phyloP scores from a whole-genome alignment of 2,888 invertebrate species.

The Epinotia nisella region DNA sequence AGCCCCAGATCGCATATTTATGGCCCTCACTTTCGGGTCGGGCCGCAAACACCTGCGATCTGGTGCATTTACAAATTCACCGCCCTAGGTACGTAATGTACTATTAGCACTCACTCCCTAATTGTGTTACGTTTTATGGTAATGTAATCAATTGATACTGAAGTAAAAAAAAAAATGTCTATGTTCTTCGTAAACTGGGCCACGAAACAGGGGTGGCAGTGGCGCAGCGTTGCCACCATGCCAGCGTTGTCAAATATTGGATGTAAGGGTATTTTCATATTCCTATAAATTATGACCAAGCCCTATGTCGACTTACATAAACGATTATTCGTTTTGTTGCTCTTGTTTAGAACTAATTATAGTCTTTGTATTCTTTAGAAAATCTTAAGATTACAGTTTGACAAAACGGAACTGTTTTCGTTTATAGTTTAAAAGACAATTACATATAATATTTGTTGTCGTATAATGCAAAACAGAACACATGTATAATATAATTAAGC shows the following conservation, averaged over 20 bases:
- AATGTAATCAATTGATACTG: neutral
- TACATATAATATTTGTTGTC: neutral
- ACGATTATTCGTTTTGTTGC: neutral
- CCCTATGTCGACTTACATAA: neutral
- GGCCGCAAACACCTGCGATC: too few species aligned
- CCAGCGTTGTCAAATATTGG: too few species aligned
- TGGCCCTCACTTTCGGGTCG: too few species aligned
- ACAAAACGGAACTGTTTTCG: neutral
- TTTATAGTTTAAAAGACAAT: slow-evolving; percentile 2
- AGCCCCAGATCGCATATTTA: too few species aligned
- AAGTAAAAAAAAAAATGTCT: neutral
- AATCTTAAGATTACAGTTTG: neutral
- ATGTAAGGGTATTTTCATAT: too few species aligned
- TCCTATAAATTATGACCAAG: too few species aligned
- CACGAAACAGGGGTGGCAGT: too few species aligned
- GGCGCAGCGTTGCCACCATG: too few species aligned
- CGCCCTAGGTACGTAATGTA: too few species aligned
- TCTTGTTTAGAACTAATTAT: neutral
- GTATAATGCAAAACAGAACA: neutral
- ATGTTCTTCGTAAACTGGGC: slow-evolving; percentile 5
- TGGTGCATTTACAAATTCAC: too few species aligned
- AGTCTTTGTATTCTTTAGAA: neutral
- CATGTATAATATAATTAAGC: neutral
- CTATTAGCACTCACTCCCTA: neutral
- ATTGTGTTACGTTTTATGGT: slow-evolving; percentile 7